phyloP scores from a whole-genome alignment of 64 coral and sea anemone species.

The Acropora tenuis region DNA sequence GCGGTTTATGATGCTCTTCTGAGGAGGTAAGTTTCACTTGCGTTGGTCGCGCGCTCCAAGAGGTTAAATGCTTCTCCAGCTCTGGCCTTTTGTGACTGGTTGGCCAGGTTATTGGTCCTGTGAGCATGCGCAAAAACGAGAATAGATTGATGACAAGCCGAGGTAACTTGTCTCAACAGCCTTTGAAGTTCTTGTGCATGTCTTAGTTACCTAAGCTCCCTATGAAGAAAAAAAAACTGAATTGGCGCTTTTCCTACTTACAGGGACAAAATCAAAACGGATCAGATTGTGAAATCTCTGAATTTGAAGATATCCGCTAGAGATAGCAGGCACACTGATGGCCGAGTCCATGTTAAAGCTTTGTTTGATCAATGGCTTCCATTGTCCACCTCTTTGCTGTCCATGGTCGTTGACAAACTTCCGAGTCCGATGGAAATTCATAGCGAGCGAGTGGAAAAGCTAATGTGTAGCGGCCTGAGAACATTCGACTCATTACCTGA shows the following conservation, averaged over 20 bases:
- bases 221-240: no score
- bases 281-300: constrained; percentile 92
- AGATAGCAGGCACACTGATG: constrained; percentile 83
- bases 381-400: constrained; percentile 75
- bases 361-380: constrained; percentile 94
- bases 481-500: constrained; percentile 92
- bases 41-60: no score
- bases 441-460: constrained; percentile 92
- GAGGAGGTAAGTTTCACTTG: constrained; percentile 63
- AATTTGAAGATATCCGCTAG: constrained; percentile 94
- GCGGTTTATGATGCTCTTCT: constrained; percentile 93
- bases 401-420: constrained; percentile 90
- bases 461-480: constrained; percentile 91
- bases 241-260: not conserved
- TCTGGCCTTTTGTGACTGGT: no score
- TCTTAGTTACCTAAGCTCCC: no score
- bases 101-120: no score
- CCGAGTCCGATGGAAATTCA: constrained; percentile 79
- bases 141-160: no score
- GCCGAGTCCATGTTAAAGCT: constrained; percentile 71
- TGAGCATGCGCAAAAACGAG: no score
- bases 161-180: no score
- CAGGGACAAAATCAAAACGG: constrained; percentile 94
- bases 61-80: no score
- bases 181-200: no score